These are phyloP conservation scores for Tetragonula carbonaria DNA, from an alignment of 2,888 invertebrate species.

Conservation along the genomic window DNA sequence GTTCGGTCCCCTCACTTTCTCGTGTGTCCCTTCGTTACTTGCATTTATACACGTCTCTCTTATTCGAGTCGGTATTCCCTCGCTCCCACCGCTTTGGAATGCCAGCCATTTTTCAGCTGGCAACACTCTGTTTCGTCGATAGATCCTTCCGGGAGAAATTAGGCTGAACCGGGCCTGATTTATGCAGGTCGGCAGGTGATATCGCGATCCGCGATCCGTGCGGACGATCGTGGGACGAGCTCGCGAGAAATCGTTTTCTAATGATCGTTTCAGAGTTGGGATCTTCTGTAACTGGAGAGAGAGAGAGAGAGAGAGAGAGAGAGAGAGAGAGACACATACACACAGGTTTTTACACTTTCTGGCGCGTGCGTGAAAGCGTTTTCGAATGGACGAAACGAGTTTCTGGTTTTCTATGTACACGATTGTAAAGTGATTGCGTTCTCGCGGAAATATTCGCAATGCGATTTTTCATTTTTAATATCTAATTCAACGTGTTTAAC, in stretches of 20 bases:
- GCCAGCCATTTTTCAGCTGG: conserved; percentile 43
- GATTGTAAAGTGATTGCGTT: too few species aligned
- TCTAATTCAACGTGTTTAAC: too few species aligned
- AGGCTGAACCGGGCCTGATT: conserved; percentile 37
- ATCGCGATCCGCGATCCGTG: conserved; percentile 24
- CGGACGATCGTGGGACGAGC: not conserved
- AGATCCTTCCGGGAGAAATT: conserved; percentile 54
- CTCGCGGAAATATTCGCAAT: too few species aligned
- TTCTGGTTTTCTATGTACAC: too few species aligned
- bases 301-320: too few species aligned
- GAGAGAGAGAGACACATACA: too few species aligned
- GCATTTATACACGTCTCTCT: conserved; percentile 60
- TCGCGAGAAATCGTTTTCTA: conserved; percentile 34
- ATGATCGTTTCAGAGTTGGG: conserved; percentile 1
- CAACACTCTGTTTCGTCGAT: conserved; percentile 27
- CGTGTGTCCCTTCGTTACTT: conserved; percentile 52
- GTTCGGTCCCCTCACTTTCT: not conserved
- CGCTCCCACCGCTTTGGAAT: conserved; percentile 9
- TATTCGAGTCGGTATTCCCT: conserved; percentile 28
- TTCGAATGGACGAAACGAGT: too few species aligned
- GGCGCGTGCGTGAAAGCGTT: too few species aligned
- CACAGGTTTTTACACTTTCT: too few species aligned
- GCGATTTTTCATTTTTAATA: too few species aligned
- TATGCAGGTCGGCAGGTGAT: conserved; percentile 33
- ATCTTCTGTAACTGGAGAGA: too few species aligned